Percentiles rank a stretch among this genome's conserved stretches.
These are phyloP conservation scores for Myiopsitta monachus DNA, from an alignment of 2,113 vertebrate species.

Conservation along the genomic window DNA sequence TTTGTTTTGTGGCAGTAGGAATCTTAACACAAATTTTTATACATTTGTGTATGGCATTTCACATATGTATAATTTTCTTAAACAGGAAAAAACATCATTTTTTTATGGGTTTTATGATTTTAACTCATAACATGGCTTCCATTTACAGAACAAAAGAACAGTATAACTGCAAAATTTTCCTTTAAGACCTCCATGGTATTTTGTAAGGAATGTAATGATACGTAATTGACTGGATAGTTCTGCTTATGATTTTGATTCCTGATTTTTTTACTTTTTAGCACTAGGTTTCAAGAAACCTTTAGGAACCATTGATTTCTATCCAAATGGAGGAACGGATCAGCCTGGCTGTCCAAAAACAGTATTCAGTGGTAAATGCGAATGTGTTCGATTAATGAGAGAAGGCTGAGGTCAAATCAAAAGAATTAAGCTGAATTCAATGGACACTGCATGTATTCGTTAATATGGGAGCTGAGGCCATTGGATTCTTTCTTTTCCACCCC, in stretches of 20 bases:
- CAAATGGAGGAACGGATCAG: constrained; percentile 88
- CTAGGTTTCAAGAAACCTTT: constrained; percentile 82
- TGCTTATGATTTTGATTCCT: not conserved
- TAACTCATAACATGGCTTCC: not conserved
- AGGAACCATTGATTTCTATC: constrained; percentile 90
- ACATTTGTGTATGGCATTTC: not conserved
- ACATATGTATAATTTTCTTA: not conserved
- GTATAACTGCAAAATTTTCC: not conserved
- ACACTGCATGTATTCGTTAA: not conserved
- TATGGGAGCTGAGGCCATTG: not conserved
- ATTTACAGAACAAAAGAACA: not conserved
- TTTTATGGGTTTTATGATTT: not conserved
- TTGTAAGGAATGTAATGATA: not conserved
- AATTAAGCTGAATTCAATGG: not conserved
- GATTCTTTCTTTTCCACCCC: not conserved
- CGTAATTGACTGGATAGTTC: not conserved
- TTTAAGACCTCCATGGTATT: not conserved
- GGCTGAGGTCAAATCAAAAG: not conserved
- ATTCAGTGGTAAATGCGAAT: constrained; percentile 78
- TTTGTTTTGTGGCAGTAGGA: not conserved
- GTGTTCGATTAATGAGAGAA: not conserved
- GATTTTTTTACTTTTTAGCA: constrained; percentile 34
- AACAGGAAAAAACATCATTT: not conserved
- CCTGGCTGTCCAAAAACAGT: constrained; percentile 88
- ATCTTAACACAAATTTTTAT: not conserved